Evolutionary conservation across 2,888 invertebrate genomes (phyloP).

Genomic region (Tortricodes alternella): DNA sequence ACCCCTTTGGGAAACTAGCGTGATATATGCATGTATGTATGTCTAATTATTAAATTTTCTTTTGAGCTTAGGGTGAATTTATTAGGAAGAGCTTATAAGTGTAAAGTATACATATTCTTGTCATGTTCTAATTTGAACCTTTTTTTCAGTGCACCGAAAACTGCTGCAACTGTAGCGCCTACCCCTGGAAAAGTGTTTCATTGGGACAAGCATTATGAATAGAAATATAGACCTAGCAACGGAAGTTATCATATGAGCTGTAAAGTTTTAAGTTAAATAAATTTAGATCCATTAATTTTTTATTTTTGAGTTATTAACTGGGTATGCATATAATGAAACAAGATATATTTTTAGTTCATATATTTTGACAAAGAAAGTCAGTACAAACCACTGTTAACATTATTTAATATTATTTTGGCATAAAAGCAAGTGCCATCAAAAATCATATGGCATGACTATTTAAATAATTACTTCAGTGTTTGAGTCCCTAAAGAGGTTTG

Average conservation of each 20-base stretch:
- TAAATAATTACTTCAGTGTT: background rate
- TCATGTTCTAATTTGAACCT: background rate
- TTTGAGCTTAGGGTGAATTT: too few species aligned
- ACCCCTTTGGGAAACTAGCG: too few species aligned
- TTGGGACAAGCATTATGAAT: conserved; percentile 81
- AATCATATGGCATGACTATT: background rate
- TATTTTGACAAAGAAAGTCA: conserved; percentile 28
- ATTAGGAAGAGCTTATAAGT: too few species aligned
- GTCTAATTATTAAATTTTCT: too few species aligned
- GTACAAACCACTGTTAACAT: conserved; percentile 24
- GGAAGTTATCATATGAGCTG: conserved; percentile 3
- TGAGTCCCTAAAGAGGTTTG: background rate
- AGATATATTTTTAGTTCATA: background rate
- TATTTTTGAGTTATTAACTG: too few species aligned
- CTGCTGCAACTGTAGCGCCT: conserved; percentile 60
- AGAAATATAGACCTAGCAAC: conserved; percentile 27
- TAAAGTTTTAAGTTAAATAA: conserved; percentile 24
- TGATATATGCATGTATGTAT: too few species aligned
- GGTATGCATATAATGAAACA: background rate
- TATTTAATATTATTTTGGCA: conserved; percentile 4
- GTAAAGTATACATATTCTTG: background rate
- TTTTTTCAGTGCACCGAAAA: conserved; percentile 57
- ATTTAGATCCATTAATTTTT: conserved; percentile 13
- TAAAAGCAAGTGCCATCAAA: background rate
- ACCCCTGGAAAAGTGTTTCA: conserved; percentile 82